Evolutionary conservation across 2,797 vertebrate species (phyloP), one percentile per base, ranked within the genome.

Genomic region (Rhinoraja longicauda): DNA sequence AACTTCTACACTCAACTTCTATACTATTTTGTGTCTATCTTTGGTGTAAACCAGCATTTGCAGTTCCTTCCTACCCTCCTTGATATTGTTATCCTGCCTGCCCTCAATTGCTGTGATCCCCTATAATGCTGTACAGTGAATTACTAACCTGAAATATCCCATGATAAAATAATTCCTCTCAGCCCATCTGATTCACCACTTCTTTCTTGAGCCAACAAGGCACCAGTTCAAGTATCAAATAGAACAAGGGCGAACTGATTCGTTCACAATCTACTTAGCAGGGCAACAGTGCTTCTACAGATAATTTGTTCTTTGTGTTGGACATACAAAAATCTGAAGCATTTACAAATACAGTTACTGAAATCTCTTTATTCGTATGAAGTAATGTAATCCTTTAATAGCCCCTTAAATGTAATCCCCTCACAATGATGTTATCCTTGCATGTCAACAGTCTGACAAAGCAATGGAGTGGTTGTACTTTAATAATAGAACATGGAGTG

Each of bases 201-300:
- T 86, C 82, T 86, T n/a, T 84, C 45, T 84, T 84, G 4, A 26
- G 81, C 53, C 81, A 84, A 26, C 81, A 84, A 32, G 53, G 29
- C 82, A 64, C 1, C 2, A 8, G 59, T 88, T 88, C 64, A 21
- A 88, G 15, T 59, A 64, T 0, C 62, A 64, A 13, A 64, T 19
- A 19, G n/a, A 1, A 88, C 59, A 64, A 88, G 36, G 59, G n/a
- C 59, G 36, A 88, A 88, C 32, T 53, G 59, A 29, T 36, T 67
- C 84, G 88, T 67, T 88, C n/a, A 88, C 32, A 88, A 36, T 32
- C n/a, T 29, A 36, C 84, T 88, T 21, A 64, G n/a, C 32, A 15
- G 59, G 0, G 59, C 29, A 64, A 32, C 59, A 36, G n/a, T 67
- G 84, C 62, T 88, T 64, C 84, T 21, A 36, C 36, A 62, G 1